These are phyloP conservation scores for Cardiocondyla obscurior DNA, from an alignment of 1,140 invertebrate genomes.

Conservation along the genomic window DNA sequence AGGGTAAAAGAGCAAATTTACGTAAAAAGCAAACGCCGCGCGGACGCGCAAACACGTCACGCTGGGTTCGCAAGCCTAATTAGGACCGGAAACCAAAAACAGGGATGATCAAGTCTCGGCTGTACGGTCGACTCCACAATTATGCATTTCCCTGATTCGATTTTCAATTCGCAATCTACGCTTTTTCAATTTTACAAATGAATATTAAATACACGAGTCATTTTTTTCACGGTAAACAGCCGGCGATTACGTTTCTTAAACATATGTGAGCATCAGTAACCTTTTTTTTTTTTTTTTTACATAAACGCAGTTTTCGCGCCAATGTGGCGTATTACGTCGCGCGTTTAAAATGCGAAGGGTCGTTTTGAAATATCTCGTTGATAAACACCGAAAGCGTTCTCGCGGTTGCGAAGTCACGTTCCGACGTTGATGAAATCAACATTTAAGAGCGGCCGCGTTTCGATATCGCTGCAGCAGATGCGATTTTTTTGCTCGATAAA, in stretches of 20 bases:
- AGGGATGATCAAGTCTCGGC: conserved; percentile 15
- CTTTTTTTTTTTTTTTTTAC: not conserved
- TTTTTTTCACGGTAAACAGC: no score
- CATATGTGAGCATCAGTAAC: no score
- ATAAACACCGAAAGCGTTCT: conserved; percentile 23
- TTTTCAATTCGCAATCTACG: no score
- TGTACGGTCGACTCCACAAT: conserved; percentile 60
- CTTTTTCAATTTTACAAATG: no score
- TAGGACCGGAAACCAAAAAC: conserved; percentile 49
- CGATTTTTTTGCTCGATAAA: conserved; percentile 28
- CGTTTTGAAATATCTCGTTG: not conserved
- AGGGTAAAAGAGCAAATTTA: conserved; percentile 22
- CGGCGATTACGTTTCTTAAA: no score
- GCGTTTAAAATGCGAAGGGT: conserved; percentile 4
- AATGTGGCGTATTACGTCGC: not conserved
- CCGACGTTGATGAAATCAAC: conserved; percentile 39
- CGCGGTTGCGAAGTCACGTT: conserved; percentile 41
- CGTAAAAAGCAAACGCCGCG: conserved; percentile 39
- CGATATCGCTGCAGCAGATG: conserved; percentile 1
- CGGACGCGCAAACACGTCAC: conserved; percentile 32
- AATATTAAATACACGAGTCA: no score
- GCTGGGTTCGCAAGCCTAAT: conserved; percentile 45
- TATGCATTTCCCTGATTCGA: conserved; percentile 46
- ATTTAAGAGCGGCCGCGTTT: conserved; percentile 19
- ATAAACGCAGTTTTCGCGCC: no score